Conservation (phyloP, 1,140 invertebrate species). For the Drosophila fuyamai region DNA sequence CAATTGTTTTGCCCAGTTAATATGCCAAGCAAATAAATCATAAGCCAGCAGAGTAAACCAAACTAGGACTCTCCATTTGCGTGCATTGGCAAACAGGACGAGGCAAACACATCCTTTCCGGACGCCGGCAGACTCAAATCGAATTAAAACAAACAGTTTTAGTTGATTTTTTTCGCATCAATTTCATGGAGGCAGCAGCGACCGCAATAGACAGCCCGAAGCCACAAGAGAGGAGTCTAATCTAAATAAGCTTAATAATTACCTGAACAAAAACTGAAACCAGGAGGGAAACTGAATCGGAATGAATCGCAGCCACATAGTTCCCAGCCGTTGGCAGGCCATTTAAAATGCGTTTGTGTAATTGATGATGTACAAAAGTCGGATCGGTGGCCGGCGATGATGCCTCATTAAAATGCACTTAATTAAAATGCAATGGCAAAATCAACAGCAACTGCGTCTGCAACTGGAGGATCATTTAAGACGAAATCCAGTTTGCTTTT, state of each 20-base stretch:
- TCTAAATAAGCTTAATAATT: conserved; percentile 69
- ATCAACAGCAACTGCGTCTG: conserved; percentile 62
- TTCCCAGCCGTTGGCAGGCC: conserved; percentile 49
- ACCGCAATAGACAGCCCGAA: conserved; percentile 38
- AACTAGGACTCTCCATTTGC: conserved; percentile 31
- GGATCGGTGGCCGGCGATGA: conserved; percentile 52
- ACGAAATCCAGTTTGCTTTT: conserved; percentile 81
- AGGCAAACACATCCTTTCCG: conserved; percentile 28
- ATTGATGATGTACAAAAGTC: conserved; percentile 60
- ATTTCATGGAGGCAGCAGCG: conserved; percentile 18
- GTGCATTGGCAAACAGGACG: conserved; percentile 27
- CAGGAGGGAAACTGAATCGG: conserved; percentile 12
- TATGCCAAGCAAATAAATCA: not conserved
- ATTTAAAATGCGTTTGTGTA: conserved; percentile 70
- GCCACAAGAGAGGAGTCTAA: conserved; percentile 60
- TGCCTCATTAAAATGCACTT: conserved; percentile 82
- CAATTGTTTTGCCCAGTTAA: not conserved
- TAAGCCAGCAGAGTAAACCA: conserved; percentile 9
- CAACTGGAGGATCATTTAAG: conserved; percentile 55
- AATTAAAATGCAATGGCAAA: conserved; percentile 82
- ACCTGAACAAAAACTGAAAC: conserved; percentile 22
- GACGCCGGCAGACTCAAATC: conserved; percentile 35
- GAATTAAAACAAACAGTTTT: conserved; percentile 72
- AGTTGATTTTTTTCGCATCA: conserved; percentile 25
- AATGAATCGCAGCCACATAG: conserved; percentile 16